Conservation (phyloP, 2,797 vertebrate genomes). For the Ptychobarbus kaznakovi region DNA sequence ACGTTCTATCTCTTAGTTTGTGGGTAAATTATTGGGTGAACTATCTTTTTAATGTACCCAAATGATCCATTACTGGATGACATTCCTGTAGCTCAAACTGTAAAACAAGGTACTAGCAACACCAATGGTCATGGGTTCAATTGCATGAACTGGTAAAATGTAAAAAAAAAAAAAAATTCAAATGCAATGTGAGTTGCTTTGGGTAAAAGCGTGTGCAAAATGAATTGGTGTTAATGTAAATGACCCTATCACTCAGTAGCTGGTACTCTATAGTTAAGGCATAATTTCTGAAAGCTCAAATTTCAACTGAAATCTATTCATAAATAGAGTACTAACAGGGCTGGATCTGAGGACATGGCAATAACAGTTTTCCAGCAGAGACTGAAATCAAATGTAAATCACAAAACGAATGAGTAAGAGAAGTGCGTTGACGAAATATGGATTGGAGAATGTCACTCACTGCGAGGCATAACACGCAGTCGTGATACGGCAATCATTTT, state of each 20-base stretch:
- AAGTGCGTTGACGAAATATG: conserved; percentile 61
- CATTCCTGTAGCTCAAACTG: conserved; percentile 11
- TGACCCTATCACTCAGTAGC: not conserved
- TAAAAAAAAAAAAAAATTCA: too few relatives aligned
- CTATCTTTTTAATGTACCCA: not conserved
- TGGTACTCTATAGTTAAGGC: not conserved
- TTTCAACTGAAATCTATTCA: conserved; percentile 5
- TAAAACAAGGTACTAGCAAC: not conserved
- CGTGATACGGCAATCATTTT: conserved; percentile 77
- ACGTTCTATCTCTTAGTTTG: not conserved
- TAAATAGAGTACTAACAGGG: conserved; percentile 5
- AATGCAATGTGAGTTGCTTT: not conserved
- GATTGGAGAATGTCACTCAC: conserved; percentile 68
- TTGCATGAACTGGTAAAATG: not conserved
- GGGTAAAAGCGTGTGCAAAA: not conserved
- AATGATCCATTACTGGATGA: not conserved
- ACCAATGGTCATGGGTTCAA: not conserved
- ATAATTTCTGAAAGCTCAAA: not conserved
- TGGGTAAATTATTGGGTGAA: not conserved
- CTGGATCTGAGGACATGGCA: not conserved
- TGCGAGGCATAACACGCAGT: conserved; percentile 63
- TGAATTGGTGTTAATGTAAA: conserved; percentile 9
- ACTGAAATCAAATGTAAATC: conserved; percentile 75
- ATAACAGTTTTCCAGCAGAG: conserved; percentile 66
- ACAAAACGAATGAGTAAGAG: conserved; percentile 69